These are phyloP conservation scores for Propithecus coquereli DNA, from an alignment of 2,113 vertebrate species.

Conservation along the genomic window DNA sequence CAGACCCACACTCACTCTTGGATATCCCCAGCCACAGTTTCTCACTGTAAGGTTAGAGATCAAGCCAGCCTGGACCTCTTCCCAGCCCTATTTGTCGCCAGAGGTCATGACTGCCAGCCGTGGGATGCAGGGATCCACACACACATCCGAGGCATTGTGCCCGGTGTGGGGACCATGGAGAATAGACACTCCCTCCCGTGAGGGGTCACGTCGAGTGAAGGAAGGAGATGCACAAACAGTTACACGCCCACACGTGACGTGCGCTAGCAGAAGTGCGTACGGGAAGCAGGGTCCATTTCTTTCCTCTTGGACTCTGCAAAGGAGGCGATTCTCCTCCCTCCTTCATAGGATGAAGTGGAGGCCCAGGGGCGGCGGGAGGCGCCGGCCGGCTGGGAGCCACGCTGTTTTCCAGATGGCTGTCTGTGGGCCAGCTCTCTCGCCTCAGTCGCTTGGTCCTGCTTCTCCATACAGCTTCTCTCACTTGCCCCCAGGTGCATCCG, in stretches of 20 bases:
- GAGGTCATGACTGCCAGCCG: not conserved
- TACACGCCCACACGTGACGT: not conserved
- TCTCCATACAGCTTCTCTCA: slow-evolving; percentile 55
- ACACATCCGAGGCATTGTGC: not conserved
- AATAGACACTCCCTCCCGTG: fast-evolving
- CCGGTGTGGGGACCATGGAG: too few relatives aligned
- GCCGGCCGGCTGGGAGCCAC: fast-evolving
- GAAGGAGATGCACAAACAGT: not conserved
- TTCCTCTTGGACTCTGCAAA: not conserved
- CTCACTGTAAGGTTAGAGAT: not conserved
- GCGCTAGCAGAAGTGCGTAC: too few relatives aligned
- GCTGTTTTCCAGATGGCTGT: not conserved
- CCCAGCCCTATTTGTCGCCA: not conserved
- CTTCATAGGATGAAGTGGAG: not conserved
- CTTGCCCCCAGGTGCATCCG: slow-evolving; percentile 71
- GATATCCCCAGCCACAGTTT: not conserved
- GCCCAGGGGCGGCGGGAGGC: fast-evolving
- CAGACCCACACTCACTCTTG: not conserved
- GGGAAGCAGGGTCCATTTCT: not conserved
- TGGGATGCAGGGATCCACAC: not conserved
- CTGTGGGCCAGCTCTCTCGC: not conserved
- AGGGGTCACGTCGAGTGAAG: not conserved
- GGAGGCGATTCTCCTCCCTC: not conserved
- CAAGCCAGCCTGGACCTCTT: not conserved
- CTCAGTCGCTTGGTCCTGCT: not conserved